phyloP scores from a whole-genome alignment of 1,140 invertebrate species.

The Heterodera schachtii region DNA sequence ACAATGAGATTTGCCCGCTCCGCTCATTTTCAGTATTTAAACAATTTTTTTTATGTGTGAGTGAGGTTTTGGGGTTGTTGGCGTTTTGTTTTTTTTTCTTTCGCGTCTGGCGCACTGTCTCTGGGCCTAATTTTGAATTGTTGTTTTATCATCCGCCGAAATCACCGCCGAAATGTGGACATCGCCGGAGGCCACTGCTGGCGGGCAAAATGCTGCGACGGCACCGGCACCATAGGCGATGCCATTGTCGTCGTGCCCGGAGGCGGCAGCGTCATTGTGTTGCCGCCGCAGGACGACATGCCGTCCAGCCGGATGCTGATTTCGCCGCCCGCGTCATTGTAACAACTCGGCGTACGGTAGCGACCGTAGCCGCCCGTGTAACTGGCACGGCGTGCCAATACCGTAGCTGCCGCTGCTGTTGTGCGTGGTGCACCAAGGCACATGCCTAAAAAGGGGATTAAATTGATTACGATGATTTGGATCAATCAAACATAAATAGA shows the following conservation, averaged over 20 bases:
- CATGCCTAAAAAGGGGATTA: neutral
- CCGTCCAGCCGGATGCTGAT: constrained; percentile 35
- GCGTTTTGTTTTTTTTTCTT: too few relatives aligned
- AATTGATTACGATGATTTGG: too few relatives aligned
- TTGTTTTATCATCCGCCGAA: too few relatives aligned
- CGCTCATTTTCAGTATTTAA: too few relatives aligned
- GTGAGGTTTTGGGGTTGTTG: too few relatives aligned
- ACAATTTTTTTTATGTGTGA: too few relatives aligned
- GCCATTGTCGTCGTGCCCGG: neutral
- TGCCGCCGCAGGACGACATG: constrained; percentile 8
- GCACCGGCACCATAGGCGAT: neutral
- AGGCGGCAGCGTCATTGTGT: neutral
- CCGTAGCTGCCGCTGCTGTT: neutral
- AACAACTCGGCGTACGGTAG: neutral
- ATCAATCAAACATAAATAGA: too few relatives aligned
- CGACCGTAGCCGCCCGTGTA: neutral
- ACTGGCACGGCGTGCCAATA: neutral
- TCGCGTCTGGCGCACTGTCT: too few relatives aligned
- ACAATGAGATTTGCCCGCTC: too few relatives aligned
- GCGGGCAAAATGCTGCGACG: too few relatives aligned
- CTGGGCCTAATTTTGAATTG: too few relatives aligned
- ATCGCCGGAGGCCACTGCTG: neutral
- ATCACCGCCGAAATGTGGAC: constrained; percentile 3
- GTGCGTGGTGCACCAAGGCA: neutral
- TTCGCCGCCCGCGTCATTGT: constrained; percentile 4